Conservation (phyloP, 1,140 invertebrate species). For the Trachymyrmex septentrionalis region DNA sequence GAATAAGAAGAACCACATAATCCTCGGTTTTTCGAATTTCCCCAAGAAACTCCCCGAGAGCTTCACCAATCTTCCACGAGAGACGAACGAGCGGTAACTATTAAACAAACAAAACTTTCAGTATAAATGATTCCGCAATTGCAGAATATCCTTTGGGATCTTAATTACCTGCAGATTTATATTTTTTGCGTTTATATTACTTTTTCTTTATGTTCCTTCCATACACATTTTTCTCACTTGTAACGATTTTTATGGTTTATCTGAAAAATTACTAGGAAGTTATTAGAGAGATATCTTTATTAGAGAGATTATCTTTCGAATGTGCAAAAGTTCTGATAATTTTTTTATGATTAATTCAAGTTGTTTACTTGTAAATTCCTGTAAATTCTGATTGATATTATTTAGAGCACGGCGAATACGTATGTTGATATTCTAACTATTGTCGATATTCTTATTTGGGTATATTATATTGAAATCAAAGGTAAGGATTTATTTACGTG, state of each 20-base stretch:
- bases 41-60: not conserved
- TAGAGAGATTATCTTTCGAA: not conserved
- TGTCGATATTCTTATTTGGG: not conserved
- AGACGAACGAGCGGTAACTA: conserved; percentile 1
- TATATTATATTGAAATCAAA: not conserved
- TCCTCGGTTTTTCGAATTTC: conserved; percentile 21
- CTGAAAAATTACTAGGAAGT: conserved; percentile 10
- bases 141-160: not conserved
- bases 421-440: not conserved
- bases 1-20: not conserved
- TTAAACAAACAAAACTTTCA: conserved; percentile 33
- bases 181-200: conserved; percentile 6
- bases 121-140: conserved; percentile 41
- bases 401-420: not conserved
- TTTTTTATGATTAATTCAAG: not conserved
- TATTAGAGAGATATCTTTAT: not conserved
- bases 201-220: not conserved
- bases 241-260: not conserved
- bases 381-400: not conserved
- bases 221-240: conserved; percentile 6
- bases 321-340: not conserved
- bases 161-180: conserved; percentile 14
- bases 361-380: conserved; percentile 11
- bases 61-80: conserved; percentile 7
- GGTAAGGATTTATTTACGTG: conserved; percentile 10